phyloP scores from a whole-genome alignment of 2,888 invertebrate genomes.

The Archaeoteleia sp. region DNA sequence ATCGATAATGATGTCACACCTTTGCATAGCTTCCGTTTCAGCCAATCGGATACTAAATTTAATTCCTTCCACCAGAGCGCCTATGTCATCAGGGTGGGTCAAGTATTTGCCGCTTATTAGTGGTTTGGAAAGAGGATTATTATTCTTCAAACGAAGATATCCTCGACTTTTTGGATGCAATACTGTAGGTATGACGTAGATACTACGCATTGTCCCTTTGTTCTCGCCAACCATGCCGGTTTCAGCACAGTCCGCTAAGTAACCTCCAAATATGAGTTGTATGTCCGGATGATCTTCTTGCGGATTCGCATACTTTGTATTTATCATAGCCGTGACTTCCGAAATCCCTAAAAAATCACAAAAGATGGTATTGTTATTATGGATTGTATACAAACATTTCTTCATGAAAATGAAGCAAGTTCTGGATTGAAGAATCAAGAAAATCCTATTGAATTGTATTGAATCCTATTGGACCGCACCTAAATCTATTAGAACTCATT shows the following conservation, averaged over 20 bases:
- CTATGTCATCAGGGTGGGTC: slow-evolving; percentile 86
- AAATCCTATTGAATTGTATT: too few species aligned
- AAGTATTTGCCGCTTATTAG: slow-evolving; percentile 89
- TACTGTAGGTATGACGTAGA: slow-evolving; percentile 87
- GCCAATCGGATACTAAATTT: slow-evolving; percentile 84
- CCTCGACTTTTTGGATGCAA: slow-evolving; percentile 93
- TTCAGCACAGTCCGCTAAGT: slow-evolving; percentile 88
- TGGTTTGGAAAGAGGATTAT: slow-evolving; percentile 88
- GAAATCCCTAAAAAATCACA: slow-evolving; percentile 79
- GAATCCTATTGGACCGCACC: too few species aligned
- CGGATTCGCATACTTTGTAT: slow-evolving; percentile 86
- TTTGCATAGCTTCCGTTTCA: slow-evolving; percentile 80
- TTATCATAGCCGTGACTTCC: slow-evolving; percentile 89
- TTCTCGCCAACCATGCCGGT: slow-evolving; percentile 91
- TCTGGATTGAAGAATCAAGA: too few species aligned
- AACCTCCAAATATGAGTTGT: slow-evolving; percentile 91
- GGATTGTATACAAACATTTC: slow-evolving; percentile 2
- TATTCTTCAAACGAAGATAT: slow-evolving; percentile 82
- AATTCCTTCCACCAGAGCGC: slow-evolving; percentile 87
- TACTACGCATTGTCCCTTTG: slow-evolving; percentile 80
- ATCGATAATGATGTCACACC: slow-evolving; percentile 52
- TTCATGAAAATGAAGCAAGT: too few species aligned
- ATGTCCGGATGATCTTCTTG: slow-evolving; percentile 87
- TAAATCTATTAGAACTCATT: too few species aligned
- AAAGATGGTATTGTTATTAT: not conserved